phyloP scores from a whole-genome alignment of 2,888 invertebrate species.

The Cephus sareptanus region DNA sequence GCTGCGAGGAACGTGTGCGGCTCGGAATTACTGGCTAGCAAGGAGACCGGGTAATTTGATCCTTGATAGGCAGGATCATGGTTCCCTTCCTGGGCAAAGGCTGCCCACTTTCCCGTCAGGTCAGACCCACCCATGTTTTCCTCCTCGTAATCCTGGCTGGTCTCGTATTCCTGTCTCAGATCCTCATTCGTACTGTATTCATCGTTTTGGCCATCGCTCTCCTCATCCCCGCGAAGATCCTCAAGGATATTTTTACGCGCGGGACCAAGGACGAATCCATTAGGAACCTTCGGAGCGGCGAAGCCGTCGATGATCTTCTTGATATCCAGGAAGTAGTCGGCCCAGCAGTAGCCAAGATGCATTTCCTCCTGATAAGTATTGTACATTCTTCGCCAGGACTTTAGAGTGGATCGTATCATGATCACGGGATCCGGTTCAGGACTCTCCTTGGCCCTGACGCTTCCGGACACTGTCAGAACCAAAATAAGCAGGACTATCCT shows the following conservation, averaged over 20 bases:
- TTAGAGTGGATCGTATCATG: conserved; percentile 19
- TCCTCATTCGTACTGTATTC: not conserved
- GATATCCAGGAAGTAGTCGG: conserved; percentile 26
- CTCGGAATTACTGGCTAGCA: not conserved
- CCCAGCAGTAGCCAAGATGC: conserved; percentile 37
- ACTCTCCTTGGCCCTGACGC: not conserved
- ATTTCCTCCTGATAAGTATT: conserved; percentile 37
- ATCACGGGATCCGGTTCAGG: conserved; percentile 5
- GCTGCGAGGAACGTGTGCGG: not conserved
- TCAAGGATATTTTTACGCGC: not conserved
- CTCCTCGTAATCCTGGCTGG: not conserved
- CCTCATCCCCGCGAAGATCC: not conserved
- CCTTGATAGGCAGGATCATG: conserved; percentile 2
- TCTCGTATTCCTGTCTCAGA: not conserved
- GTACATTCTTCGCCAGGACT: conserved; percentile 37
- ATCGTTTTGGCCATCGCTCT: not conserved
- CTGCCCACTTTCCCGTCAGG: not conserved
- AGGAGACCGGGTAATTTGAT: conserved; percentile 1
- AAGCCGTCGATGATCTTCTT: conserved; percentile 4
- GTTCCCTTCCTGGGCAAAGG: not conserved
- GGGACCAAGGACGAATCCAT: not conserved
- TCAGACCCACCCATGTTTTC: not conserved
- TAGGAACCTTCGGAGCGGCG: not conserved
- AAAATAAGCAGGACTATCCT: not conserved
- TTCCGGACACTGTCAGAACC: not conserved